Evolutionary conservation across 2,797 vertebrate species (phyloP), one percentile per base, ranked within the genome.

Genomic region (Lepilemur ruficaudatus): DNA sequence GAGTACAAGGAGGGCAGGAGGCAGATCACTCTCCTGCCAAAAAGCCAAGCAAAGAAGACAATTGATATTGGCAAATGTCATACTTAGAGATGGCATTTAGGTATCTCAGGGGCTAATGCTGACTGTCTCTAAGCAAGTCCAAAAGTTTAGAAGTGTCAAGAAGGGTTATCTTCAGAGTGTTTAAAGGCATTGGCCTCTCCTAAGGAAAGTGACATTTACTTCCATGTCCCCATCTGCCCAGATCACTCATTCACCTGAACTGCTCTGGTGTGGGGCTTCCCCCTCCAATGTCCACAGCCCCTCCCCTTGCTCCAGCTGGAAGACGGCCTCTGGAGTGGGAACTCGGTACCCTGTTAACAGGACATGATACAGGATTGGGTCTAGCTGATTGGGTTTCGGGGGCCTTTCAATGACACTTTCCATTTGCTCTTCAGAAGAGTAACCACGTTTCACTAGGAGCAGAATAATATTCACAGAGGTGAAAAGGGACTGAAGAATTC

Each of bases 291-390:
- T 92, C 93, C 95, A 97, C 10, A 65, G 94, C 46, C 41, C 76
- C 14, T 96, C 72, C 70, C 92, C 91, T 95, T 94, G 93, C 59
- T 97, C 95, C 89, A 96, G 65, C 73, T 70, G 95, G 89, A 84
- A 94, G 78, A 96, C 78, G 35, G 93, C 57, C 32, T 97, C 96
- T 80, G 92, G 82, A 86, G 91, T 97, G 70, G 95, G 90, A 95
- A 94, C 69, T 61, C 69, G 80, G 57, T 89, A 96, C 38, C 96
- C 97, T 97, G 92, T 63, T 46, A 43, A 89, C n/a, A 89, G 32
- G 43, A 94, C 35, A 91, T 11, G 57, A 96, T 28, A 95, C 18
- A 91, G 50, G 52, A 59, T 50, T 75, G 72, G 69, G 41, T 90
- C 65, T 22, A 84, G 82, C 43, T 78, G 84, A 83, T 5, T 83